A percentile compares a stretch with the other conserved stretches of the same genome.
Evolutionary conservation across 2,888 invertebrate genomes (phyloP).

Genomic region (Spisula solida): DNA sequence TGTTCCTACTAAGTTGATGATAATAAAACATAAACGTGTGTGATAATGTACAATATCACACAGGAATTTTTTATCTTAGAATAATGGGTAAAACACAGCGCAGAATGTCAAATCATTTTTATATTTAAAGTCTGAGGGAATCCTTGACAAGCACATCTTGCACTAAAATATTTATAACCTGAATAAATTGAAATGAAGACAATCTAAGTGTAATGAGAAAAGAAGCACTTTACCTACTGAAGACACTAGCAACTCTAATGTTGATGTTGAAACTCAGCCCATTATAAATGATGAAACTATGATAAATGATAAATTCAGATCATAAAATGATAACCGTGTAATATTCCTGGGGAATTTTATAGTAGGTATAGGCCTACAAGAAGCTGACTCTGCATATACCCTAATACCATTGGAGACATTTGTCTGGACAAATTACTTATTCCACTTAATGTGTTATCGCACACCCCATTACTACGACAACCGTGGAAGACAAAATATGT

Average conservation of each 20-base stretch:
- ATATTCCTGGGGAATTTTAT: slow-evolving; percentile 12
- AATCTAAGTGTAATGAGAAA: neutral
- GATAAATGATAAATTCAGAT: neutral
- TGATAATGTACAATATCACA: neutral
- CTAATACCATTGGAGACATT: slow-evolving; percentile 39
- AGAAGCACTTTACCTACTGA: neutral
- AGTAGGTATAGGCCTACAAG: neutral
- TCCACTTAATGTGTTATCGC: slow-evolving; percentile 34
- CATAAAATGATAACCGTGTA: neutral
- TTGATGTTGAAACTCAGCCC: neutral
- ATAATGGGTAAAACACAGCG: neutral
- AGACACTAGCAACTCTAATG: neutral
- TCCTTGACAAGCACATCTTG: neutral
- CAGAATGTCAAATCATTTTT: neutral
- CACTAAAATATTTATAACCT: neutral
- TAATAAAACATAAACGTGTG: neutral
- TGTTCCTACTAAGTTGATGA: neutral
- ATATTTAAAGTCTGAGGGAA: neutral
- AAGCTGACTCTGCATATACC: neutral
- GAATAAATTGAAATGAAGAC: neutral
- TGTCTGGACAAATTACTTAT: slow-evolving; percentile 39
- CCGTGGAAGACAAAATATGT: slow-evolving; percentile 8
- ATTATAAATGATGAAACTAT: slow-evolving; percentile 19
- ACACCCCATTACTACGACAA: slow-evolving; percentile 3
- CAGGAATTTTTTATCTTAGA: neutral